Base-by-base conservation (phyloP, 2,797 vertebrate genomes). In the Poeciliopsis turneri region DNA sequence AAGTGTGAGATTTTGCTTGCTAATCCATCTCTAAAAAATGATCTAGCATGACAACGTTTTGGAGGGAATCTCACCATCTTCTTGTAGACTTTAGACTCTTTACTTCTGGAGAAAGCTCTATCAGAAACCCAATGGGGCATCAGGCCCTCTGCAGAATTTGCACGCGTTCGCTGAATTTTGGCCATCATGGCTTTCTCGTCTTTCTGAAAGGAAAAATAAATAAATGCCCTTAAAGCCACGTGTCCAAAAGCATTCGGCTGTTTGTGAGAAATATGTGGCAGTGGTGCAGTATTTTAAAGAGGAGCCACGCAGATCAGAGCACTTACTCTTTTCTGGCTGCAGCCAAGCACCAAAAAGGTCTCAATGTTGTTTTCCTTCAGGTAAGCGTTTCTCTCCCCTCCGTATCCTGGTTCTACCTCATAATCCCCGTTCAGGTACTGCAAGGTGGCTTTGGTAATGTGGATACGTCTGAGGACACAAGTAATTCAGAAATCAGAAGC, bases 181-280 rank as follows among this genome's bases (percentile, higher is more conserved):
- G 97, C 97, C 95, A 98, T 96, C 96, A 98, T 91, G 82, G 97
- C 98, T 84, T 99, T 99, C 93, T 99, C 98, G 74, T 99, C 98
- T 95, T 98, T 99, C 98, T 99, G 91, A 3, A 82, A 36, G 59
- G 82, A 74, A 87, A 82, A 69, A 86, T 82, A 82, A 69, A 86
- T 82, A 81, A 76, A 79, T 28, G 33, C 74, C 77, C 82, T 86
- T 84, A 74, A 57, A 74, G 74, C 75, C 75, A 84, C 74, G 85
- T 88, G 89, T 90, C 72, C 25, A 30, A 81, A 87, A 72, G 71
- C 74, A 88, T 92, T 89, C 86, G 77, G 85, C 46, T 80, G 86
- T 77, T 51, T 84, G 79, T 87, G 88, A 87, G 78, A 90, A 89
- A 91, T 45, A 69, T 89, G 75, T 78, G 64, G 72, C 84, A 74